These are phyloP conservation scores for Halichoeres trimaculatus DNA, from an alignment of 2,113 vertebrate species.

Conservation along the genomic window DNA sequence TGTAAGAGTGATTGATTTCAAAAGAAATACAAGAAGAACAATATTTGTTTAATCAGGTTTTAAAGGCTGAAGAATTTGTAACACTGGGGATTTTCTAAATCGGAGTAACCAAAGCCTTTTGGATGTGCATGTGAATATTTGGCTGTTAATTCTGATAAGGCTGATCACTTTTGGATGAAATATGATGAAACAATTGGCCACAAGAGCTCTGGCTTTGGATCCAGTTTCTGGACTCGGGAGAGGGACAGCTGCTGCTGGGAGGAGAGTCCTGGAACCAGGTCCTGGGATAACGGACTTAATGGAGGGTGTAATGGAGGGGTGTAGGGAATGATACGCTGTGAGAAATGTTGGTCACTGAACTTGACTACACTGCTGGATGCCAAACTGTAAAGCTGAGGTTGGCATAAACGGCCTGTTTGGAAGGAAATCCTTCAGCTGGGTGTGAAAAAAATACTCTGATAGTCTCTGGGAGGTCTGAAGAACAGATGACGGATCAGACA, in stretches of 20 bases:
- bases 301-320: constrained; percentile 23
- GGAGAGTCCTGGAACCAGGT: constrained; percentile 55
- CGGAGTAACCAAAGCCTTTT: constrained; percentile 2
- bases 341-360: constrained; percentile 2
- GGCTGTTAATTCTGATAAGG: constrained; percentile 13
- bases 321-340: constrained; percentile 1
- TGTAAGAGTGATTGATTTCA: too few species aligned
- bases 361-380: neutral
- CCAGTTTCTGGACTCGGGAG: constrained; percentile 20
- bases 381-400: neutral
- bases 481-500: too few species aligned
- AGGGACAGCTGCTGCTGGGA: constrained; percentile 66
- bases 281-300: constrained; percentile 19
- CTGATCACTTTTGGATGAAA: constrained; percentile 21
- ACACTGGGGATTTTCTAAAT: constrained; percentile 30
- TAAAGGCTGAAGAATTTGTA: neutral
- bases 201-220: constrained; percentile 30
- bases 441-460: neutral
- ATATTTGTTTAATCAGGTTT: too few species aligned
- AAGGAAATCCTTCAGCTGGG: constrained; percentile 8
- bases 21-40: too few species aligned
- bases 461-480: neutral
- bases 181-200: constrained; percentile 41
- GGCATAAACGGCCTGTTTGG: constrained; percentile 4
- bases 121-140: constrained; percentile 25